A percentile compares a stretch with the other conserved stretches of the same genome.
Conservation (phyloP, 2,797 vertebrate species). For the Pseudocheirus occidentalis region DNA sequence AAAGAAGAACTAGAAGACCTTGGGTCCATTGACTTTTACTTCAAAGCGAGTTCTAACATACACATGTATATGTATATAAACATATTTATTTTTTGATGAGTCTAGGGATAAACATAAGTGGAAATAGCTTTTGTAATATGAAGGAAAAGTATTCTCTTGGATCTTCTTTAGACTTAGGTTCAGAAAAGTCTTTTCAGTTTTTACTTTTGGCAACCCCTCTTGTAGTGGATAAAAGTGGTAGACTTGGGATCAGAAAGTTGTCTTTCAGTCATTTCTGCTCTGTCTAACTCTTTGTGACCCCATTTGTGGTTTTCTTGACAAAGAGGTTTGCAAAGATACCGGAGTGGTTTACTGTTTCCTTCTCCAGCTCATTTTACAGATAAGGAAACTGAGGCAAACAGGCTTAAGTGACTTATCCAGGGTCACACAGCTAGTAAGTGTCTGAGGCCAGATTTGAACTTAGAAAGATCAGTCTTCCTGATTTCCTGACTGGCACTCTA, state of each 20-base stretch:
- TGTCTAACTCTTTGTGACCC: neutral
- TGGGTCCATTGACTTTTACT: neutral
- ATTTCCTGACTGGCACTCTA: neutral
- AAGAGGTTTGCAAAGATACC: no score
- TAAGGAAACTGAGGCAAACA: neutral
- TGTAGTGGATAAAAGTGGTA: neutral
- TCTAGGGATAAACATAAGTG: neutral
- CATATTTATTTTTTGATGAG: neutral
- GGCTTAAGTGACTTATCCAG: neutral
- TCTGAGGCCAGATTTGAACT: neutral
- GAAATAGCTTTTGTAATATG: neutral
- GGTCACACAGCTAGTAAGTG: neutral
- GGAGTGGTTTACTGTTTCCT: no score
- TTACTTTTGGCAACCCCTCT: neutral
- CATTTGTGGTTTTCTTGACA: neutral
- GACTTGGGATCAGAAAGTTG: neutral
- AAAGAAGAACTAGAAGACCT: neutral
- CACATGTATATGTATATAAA: no score
- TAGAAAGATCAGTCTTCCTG: no score
- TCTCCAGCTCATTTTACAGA: neutral
- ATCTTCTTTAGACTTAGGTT: conserved; percentile 1
- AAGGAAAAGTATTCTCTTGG: neutral
- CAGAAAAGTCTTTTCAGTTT: neutral
- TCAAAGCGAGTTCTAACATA: neutral
- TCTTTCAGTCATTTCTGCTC: neutral